phyloP scores from a whole-genome alignment of 2,797 vertebrate genomes.

The Halcyon badia region DNA sequence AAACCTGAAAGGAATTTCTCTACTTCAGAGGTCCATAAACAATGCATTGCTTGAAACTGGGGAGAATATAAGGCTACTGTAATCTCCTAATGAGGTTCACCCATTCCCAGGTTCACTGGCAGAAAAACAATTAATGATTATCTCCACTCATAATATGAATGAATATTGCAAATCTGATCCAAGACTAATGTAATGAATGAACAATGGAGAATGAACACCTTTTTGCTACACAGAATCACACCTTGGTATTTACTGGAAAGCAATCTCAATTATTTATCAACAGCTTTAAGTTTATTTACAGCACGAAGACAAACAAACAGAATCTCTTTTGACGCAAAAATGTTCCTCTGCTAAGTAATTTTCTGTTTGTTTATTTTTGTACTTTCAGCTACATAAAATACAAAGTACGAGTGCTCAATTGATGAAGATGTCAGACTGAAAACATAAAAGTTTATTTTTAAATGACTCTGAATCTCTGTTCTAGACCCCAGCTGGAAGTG shows the following conservation, averaged over 20 bases:
- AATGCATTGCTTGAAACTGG: background rate
- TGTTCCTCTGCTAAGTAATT: background rate
- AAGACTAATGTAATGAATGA: background rate
- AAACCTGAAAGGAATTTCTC: background rate
- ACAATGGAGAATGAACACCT: background rate
- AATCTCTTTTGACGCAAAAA: slow-evolving; percentile 7
- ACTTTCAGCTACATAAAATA: slow-evolving; percentile 22
- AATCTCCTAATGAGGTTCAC: background rate
- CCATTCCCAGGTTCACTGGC: background rate
- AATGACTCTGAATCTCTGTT: slow-evolving; percentile 29
- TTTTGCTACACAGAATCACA: background rate
- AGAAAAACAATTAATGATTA: background rate
- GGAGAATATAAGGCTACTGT: background rate
- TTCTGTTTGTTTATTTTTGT: slow-evolving; percentile 12
- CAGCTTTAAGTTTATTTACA: slow-evolving; percentile 22
- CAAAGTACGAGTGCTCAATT: background rate
- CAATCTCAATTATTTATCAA: background rate
- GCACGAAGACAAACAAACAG: background rate
- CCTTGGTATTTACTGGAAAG: background rate
- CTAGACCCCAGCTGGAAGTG: slow-evolving; percentile 47
- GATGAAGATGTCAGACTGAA: slow-evolving; percentile 19
- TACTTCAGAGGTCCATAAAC: background rate
- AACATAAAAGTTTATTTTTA: slow-evolving; percentile 49
- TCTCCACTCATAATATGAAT: background rate
- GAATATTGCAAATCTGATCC: background rate